Base-by-base conservation (phyloP, 2,797 vertebrate species). In the Psittacula derbiana region DNA sequence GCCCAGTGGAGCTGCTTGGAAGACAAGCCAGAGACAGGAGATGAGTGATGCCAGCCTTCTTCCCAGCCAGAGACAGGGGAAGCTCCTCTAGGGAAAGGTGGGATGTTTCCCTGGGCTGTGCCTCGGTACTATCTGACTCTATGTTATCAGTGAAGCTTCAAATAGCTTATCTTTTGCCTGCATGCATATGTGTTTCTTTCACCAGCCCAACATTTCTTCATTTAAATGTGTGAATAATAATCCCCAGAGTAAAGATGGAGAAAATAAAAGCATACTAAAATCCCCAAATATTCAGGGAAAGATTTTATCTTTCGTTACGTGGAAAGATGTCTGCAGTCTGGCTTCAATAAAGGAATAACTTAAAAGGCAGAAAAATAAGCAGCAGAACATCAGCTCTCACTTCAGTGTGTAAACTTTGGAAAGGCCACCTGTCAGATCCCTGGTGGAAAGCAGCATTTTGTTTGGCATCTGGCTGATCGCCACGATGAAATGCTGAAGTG, bases 401-500 rank as follows among this genome's bases (percentile, higher is more conserved):
- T 97, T 96, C 86, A 84, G 92, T 81, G 95, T 94, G 96, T 97
- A 97, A 97, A 97, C 96, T 96, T 93, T 92, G 94, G 88, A 97
- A 96, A 95, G 94, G 92, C 95, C 96, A 97, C 97, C 95, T 96
- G 96, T 97, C 97, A 97, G 95, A 97, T 94, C 92, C 95, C 92
- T 90, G 76, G 94, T 95, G 94, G 94, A 96, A 97, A 96, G 88
- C 88, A 36, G 92, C 95, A 96, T 97, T 97, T 97, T 96, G 91
- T 96, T 97, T 97, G 95, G 94, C 96, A 97, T 94, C 81, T 97
- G 95, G 95, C 96, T 95, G 88, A 93, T 92, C 93, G 95, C 95
- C 95, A 96, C 2, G 43, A 92, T 97, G 92, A 97, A 97, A 96
- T 74, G 87, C 95, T 96, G 94, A 96, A 97, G 94, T 96, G 93